Percentiles rank a stretch among this genome's conserved stretches.
These are phyloP conservation scores for Glaucomys volans DNA, from an alignment of 2,113 vertebrate genomes.

Conservation along the genomic window DNA sequence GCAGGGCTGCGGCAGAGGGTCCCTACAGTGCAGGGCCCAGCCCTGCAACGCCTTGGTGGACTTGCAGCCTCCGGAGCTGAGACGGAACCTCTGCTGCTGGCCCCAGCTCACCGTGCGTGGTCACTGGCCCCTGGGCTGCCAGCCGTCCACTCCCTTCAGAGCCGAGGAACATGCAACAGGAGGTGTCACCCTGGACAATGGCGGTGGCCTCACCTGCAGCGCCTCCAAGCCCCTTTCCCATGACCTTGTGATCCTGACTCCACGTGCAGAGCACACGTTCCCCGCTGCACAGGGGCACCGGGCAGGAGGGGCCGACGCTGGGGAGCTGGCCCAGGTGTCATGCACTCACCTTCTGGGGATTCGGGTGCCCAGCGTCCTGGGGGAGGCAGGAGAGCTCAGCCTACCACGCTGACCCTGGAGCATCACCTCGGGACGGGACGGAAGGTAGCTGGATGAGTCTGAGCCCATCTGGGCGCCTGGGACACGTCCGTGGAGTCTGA, in stretches of 20 bases:
- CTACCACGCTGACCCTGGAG: background rate
- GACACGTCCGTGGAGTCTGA: background rate
- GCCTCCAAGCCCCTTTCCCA: background rate
- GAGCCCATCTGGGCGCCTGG: background rate
- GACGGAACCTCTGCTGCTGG: too few species aligned
- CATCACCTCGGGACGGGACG: too few species aligned
- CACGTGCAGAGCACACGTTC: too few species aligned
- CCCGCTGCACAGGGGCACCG: background rate
- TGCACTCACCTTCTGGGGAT: background rate
- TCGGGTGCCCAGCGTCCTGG: background rate
- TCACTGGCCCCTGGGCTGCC: too few species aligned
- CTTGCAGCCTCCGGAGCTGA: background rate
- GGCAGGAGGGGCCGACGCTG: background rate
- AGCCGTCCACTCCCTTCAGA: rapidly evolving
- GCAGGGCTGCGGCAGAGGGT: too few species aligned
- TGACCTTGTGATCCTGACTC: background rate
- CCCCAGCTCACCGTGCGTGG: too few species aligned
- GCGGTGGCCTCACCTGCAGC: background rate
- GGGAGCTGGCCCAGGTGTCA: background rate
- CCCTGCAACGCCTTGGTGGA: background rate
- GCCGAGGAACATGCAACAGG: background rate
- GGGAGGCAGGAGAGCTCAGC: background rate
- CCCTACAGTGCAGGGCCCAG: background rate
- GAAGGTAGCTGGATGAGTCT: background rate
- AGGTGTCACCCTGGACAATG: background rate